Conservation (phyloP, 2,113 vertebrate genomes). For the Corapipo altera region DNA sequence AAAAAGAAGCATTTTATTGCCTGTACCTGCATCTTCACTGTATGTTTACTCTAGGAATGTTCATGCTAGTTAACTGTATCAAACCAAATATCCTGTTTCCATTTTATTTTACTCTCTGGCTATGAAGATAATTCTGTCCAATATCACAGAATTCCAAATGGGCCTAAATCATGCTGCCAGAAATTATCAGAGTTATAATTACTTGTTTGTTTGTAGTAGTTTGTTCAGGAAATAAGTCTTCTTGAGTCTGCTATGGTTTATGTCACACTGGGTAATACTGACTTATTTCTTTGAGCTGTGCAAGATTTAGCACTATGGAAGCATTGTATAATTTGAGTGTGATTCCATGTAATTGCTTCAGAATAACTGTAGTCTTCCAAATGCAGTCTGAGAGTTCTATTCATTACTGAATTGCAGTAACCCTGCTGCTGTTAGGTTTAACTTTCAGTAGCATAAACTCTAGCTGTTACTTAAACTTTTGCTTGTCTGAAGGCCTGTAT, state of each 20-base stretch:
- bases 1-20: neutral
- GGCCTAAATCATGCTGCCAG: neutral
- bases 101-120: neutral
- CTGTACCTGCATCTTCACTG: neutral
- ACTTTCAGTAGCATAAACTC: neutral
- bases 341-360: neutral
- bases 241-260: neutral
- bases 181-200: neutral
- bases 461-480: neutral
- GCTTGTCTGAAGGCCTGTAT: neutral
- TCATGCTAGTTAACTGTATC: neutral
- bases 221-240: neutral
- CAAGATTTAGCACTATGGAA: neutral
- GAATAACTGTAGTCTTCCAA: neutral
- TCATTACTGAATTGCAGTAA: neutral
- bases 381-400: neutral
- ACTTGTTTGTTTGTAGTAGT: neutral
- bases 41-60: neutral
- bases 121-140: neutral
- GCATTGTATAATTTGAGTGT: neutral
- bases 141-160: neutral
- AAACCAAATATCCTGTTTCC: neutral
- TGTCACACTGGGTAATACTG: neutral
- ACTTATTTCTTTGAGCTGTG: neutral
- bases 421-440: neutral